Percentiles rank a stretch among this genome's conserved stretches.
phyloP scores from a whole-genome alignment of 2,113 vertebrate genomes.

The Leuciscus idus region DNA sequence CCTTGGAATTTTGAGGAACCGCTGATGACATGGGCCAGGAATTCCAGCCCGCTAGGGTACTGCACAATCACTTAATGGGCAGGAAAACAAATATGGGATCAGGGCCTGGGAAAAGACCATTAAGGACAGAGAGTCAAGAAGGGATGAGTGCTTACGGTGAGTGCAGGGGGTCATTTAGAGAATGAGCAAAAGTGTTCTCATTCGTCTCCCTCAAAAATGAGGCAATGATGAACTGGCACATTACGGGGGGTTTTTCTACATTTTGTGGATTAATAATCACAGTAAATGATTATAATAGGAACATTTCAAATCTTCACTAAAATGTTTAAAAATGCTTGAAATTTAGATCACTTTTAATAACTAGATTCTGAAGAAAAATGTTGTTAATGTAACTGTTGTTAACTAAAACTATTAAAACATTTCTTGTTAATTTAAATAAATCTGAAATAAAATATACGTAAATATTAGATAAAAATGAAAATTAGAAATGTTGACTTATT shows the following conservation, averaged over 20 bases:
- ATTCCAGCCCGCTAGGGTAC: slow-evolving; percentile 16
- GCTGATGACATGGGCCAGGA: slow-evolving; percentile 32
- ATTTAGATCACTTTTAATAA: background rate
- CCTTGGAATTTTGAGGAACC: slow-evolving; percentile 7
- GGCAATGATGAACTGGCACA: background rate
- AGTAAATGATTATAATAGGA: background rate
- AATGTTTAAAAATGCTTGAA: background rate
- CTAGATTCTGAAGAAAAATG: background rate
- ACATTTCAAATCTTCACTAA: background rate
- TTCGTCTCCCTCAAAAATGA: background rate
- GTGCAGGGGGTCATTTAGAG: background rate
- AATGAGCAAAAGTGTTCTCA: background rate
- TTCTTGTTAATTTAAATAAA: background rate
- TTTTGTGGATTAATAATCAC: background rate
- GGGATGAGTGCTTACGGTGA: background rate
- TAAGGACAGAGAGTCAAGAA: background rate
- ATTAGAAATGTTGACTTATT: background rate
- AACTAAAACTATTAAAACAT: background rate
- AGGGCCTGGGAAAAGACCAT: background rate
- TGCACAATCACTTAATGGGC: slow-evolving; percentile 1
- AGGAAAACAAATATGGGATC: slow-evolving; percentile 23
- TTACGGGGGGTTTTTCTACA: background rate
- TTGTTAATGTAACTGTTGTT: background rate
- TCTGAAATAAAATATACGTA: background rate
- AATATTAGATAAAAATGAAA: background rate